Conservation (phyloP, 1,140 invertebrate genomes). For the Trialeurodes vaporariorum region DNA sequence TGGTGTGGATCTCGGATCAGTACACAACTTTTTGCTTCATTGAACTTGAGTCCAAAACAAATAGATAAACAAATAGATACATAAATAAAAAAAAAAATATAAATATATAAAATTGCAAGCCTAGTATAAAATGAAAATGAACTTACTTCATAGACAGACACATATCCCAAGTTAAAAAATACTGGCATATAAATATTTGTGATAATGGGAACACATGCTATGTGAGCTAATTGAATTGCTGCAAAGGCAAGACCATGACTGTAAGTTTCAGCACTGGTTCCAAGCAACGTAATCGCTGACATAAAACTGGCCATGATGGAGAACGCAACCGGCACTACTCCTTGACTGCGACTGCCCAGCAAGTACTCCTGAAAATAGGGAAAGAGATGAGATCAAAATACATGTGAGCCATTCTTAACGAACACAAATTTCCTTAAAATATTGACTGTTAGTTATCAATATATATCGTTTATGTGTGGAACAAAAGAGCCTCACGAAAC, state of each 20-base stretch:
- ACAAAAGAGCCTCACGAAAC: no score
- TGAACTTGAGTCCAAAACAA: no score
- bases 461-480: no score
- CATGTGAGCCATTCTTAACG: no score
- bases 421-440: no score
- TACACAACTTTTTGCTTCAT: no score
- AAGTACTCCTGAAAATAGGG: slow-evolving; percentile 64
- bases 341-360: slow-evolving; percentile 64
- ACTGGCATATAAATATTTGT: slow-evolving; percentile 77
- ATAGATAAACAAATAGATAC: no score
- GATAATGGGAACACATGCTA: slow-evolving; percentile 70
- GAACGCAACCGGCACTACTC: slow-evolving; percentile 63
- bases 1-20: no score
- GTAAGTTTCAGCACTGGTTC: slow-evolving; percentile 77
- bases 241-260: slow-evolving; percentile 71
- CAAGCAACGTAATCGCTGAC: slow-evolving; percentile 85
- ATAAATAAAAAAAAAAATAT: no score
- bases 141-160: slow-evolving; percentile 73
- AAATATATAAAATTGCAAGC: no score
- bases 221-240: slow-evolving; percentile 68
- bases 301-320: slow-evolving; percentile 89
- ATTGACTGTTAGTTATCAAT: no score
- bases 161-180: slow-evolving; percentile 73
- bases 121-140: neutral
- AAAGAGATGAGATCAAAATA: no score